These are phyloP conservation scores for Trachymyrmex cornetzi DNA, from an alignment of 1,140 invertebrate species.

Conservation along the genomic window DNA sequence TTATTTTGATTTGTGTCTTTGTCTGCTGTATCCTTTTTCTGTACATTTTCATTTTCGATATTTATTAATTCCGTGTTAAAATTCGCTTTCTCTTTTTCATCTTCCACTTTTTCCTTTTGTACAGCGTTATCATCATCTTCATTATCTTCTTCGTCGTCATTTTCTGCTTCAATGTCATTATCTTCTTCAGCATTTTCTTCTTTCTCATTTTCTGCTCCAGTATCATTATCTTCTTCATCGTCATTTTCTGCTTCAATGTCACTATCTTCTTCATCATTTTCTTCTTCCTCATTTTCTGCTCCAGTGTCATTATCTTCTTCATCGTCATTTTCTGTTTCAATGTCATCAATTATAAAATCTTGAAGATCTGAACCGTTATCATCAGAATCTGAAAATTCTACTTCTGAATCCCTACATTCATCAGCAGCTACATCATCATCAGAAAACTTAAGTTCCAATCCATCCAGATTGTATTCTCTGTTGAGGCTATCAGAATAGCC, in stretches of 20 bases:
- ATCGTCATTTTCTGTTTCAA: neutral
- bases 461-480: constrained; percentile 80
- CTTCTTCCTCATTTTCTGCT: constrained; percentile 10
- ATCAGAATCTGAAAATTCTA: constrained; percentile 77
- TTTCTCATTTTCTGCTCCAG: neutral
- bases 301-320: constrained; percentile 27
- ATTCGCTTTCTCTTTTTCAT: neutral
- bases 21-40: neutral
- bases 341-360: constrained; percentile 76
- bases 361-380: constrained; percentile 78
- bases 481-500: constrained; percentile 73
- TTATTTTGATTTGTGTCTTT: neutral
- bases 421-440: constrained; percentile 80
- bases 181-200: neutral
- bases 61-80: too few species aligned
- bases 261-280: constrained; percentile 28
- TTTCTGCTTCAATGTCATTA: neutral
- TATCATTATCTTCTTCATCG: neutral
- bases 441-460: constrained; percentile 71
- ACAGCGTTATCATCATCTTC: constrained; percentile 10
- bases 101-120: neutral
- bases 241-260: constrained; percentile 45
- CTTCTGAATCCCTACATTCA: constrained; percentile 81
- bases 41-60: too few species aligned
- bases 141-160: constrained; percentile 32